These are phyloP conservation scores for Tenthredo mesomela DNA, from an alignment of 2,888 invertebrate species.

Conservation along the genomic window DNA sequence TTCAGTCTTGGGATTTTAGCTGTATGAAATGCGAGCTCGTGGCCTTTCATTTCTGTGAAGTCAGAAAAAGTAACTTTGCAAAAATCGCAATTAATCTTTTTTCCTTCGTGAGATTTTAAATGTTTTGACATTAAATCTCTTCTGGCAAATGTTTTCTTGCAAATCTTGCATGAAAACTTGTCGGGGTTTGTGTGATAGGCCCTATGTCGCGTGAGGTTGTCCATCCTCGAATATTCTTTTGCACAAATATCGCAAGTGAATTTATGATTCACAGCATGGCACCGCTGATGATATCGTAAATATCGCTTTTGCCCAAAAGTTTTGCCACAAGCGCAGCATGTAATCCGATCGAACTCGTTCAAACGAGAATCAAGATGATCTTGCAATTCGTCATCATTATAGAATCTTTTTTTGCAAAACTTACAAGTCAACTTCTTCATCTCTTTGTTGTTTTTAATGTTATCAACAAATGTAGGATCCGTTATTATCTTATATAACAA, in stretches of 20 bases:
- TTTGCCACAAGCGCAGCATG: slow-evolving; percentile 73
- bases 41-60: neutral
- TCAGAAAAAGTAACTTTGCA: slow-evolving; percentile 59
- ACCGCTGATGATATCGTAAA: slow-evolving; percentile 71
- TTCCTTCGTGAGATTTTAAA: slow-evolving; percentile 71
- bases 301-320: slow-evolving; percentile 72
- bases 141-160: slow-evolving; percentile 72
- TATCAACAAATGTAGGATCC: slow-evolving; percentile 69
- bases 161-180: slow-evolving; percentile 71
- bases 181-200: slow-evolving; percentile 73
- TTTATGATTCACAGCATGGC: slow-evolving; percentile 71
- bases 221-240: slow-evolving; percentile 71
- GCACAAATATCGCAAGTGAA: slow-evolving; percentile 73
- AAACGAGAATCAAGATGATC: slow-evolving; percentile 67
- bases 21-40: neutral
- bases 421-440: slow-evolving; percentile 62
- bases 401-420: slow-evolving; percentile 70
- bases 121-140: slow-evolving; percentile 74
- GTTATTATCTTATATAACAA: slow-evolving; percentile 74
- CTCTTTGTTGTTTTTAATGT: slow-evolving; percentile 56
- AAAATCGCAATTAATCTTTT: slow-evolving; percentile 67
- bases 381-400: slow-evolving; percentile 62
- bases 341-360: slow-evolving; percentile 66
- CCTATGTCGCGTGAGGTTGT: slow-evolving; percentile 73
- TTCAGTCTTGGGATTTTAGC: neutral